A percentile compares a stretch with the other conserved stretches of the same genome.
Conservation (phyloP, 64 coral and sea anemone species). For the Montipora cactus region DNA sequence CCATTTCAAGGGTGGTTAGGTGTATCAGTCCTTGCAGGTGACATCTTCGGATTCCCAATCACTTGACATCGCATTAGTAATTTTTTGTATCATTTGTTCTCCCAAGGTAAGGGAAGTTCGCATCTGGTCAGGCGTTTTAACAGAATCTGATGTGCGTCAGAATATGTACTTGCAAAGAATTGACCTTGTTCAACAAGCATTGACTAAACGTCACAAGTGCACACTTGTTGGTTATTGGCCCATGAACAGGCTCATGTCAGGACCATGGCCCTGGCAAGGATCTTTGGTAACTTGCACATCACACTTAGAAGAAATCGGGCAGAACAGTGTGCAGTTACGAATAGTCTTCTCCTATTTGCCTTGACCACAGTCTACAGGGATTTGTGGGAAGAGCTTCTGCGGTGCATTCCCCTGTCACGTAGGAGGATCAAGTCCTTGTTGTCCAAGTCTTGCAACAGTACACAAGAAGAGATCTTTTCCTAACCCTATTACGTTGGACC, state of each 20-base stretch:
- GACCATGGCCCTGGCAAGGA: slow-evolving; percentile 93
- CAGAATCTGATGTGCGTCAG: slow-evolving; percentile 67
- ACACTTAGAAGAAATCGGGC: slow-evolving; percentile 71
- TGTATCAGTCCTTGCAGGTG: no score
- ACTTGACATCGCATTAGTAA: no score
- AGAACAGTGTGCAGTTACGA: slow-evolving; percentile 65
- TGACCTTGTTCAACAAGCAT: slow-evolving; percentile 67
- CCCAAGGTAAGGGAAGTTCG: slow-evolving; percentile 83
- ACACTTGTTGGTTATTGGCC: slow-evolving; percentile 94
- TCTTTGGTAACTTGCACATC: slow-evolving; percentile 77
- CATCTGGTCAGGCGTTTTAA: slow-evolving; percentile 82
- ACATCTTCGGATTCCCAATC: no score
- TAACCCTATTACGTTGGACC: no score
- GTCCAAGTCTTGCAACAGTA: no score
- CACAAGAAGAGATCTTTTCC: no score
- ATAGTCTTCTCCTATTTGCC: slow-evolving; percentile 74
- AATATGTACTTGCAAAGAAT: slow-evolving; percentile 91
- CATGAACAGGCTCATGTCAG: slow-evolving; percentile 86
- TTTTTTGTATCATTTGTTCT: neutral
- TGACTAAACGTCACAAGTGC: slow-evolving; percentile 43
- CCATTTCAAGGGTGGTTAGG: no score
- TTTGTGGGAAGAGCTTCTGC: neutral
- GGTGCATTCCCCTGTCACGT: neutral
- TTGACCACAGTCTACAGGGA: slow-evolving; percentile 15
- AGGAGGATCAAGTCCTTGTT: no score